Conservation (phyloP, 2,888 invertebrate genomes). For the Arrhopalites spinosus region DNA sequence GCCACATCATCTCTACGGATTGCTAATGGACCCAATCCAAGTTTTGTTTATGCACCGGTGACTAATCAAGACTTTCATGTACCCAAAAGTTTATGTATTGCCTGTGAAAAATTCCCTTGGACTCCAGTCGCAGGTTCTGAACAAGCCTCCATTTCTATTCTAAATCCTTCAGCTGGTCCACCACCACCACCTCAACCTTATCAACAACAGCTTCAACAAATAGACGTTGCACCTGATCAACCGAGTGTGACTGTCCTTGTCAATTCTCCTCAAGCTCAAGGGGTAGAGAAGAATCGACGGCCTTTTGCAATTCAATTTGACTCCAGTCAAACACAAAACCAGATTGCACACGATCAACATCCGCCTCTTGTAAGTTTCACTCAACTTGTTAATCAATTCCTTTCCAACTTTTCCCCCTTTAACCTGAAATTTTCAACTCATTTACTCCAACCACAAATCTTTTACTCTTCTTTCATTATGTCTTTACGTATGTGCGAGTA, state of each 20-base stretch:
- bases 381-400: neutral
- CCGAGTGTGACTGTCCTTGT: conserved; percentile 48
- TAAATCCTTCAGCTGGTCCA: conserved; percentile 11
- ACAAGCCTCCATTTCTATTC: conserved; percentile 8
- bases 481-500: too few species aligned
- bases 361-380: neutral
- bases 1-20: neutral
- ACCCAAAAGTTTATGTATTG: conserved; percentile 53
- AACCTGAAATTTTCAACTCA: neutral
- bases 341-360: neutral
- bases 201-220: conserved; percentile 24
- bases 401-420: neutral
- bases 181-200: conserved; percentile 6
- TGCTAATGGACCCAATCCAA: conserved; percentile 9
- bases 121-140: conserved; percentile 53
- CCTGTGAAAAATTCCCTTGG: conserved; percentile 56
- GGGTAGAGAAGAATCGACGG: conserved; percentile 43
- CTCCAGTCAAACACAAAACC: conserved; percentile 41
- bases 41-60: conserved; percentile 9
- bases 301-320: conserved; percentile 54
- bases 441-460: neutral
- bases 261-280: conserved; percentile 33
- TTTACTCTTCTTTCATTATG: too few species aligned
- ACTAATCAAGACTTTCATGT: conserved; percentile 45
- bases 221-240: conserved; percentile 10